Evolutionary conservation across 2,113 vertebrate species (phyloP), one percentile per base, ranked within the genome.

Genomic region (Leptocoma aspasia): DNA sequence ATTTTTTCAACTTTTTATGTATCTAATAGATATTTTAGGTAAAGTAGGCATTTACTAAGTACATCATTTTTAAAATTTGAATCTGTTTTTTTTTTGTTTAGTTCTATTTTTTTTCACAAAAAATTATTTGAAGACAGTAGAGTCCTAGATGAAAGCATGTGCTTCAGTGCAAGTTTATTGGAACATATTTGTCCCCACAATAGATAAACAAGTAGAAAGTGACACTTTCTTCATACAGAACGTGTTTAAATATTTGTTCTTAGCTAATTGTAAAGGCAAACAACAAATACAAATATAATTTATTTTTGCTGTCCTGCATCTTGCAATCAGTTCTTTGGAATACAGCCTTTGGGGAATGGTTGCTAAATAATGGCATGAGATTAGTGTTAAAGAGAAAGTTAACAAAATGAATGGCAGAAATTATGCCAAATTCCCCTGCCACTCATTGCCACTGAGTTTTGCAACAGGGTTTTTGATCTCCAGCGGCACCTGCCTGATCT

Each of bases 181-280:
- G 89, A 86, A 68, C 21, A 19, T 47, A 44, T 82, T 85, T 89
- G 17, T 80, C 9, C 65, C 41, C 60, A 77, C 50, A 82, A 75
- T 28, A 75, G 63, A 59, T 59, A 65, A 61, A 33, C 5, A 76
- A 87, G 30, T 59, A 88, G 50, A 79, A 89, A 30, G 23, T 87
- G 63, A 73, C 15, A 50, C 9, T 82, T 95, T 61, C 37, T 79
- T 91, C 57, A 35, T 76, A 65, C 5, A 59, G 39, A 69, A 69
- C 39, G 6, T 57, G 33, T 85, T 87, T 68, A 89, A 84, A 78
- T 89, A 78, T 79, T 91, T 87, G 33, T 49, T 16, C 44, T 92
- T 49, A 76, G 23, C 26, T 92, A 79, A 95, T 89, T 94, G 41
- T 42, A 92, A 94, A 94, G 27, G 27, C 59, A 89, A 95, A 76